Evolutionary conservation across 92 coral and sea anemone species (phyloP).

Genomic region (Phenganax stokvisi): DNA sequence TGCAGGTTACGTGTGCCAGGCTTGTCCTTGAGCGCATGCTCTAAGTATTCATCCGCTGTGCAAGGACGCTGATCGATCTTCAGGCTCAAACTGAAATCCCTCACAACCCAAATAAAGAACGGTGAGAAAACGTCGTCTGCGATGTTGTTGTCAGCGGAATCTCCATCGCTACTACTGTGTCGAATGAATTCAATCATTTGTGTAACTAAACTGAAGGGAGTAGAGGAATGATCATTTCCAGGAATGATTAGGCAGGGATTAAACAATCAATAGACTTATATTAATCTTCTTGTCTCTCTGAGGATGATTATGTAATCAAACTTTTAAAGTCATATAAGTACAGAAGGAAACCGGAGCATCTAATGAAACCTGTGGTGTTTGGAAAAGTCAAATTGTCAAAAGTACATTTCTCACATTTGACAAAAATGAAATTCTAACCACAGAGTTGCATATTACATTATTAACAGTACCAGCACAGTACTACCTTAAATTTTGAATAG

Average conservation of each 20-base stretch:
- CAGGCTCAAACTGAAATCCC: conserved; percentile 39
- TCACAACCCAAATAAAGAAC: conserved; percentile 39
- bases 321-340: too few species aligned
- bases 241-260: neutral
- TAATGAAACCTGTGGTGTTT: too few species aligned
- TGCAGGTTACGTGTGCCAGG: conserved; percentile 35
- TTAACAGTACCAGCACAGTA: too few species aligned
- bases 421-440: too few species aligned
- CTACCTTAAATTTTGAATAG: conserved; percentile 39
- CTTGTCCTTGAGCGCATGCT: conserved; percentile 42
- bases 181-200: conserved; percentile 37
- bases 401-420: too few species aligned
- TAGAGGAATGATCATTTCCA: neutral
- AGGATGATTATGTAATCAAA: too few species aligned
- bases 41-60: conserved; percentile 43
- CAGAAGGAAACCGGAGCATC: too few species aligned
- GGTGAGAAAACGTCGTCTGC: conserved; percentile 21
- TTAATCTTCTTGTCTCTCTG: too few species aligned
- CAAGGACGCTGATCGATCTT: conserved; percentile 31
- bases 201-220: conserved; percentile 13
- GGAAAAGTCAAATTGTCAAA: too few species aligned
- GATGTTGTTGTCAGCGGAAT: neutral
- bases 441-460: too few species aligned
- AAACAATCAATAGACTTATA: too few species aligned
- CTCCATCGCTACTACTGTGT: conserved; percentile 1